These are phyloP conservation scores for Argopecten irradians DNA, from an alignment of 1,140 invertebrate genomes.

Conservation along the genomic window DNA sequence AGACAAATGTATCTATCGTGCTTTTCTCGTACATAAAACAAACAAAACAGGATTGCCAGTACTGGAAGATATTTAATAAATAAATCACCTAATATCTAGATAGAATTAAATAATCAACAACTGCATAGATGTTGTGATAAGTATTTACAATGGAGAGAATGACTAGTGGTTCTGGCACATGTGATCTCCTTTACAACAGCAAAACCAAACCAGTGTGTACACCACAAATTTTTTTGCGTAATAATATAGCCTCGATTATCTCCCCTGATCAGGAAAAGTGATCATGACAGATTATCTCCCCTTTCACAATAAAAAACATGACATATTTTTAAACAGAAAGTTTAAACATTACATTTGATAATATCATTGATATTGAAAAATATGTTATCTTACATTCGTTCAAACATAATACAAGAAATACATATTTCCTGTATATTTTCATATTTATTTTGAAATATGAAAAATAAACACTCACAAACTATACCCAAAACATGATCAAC, in stretches of 20 bases:
- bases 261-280: background rate
- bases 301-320: background rate
- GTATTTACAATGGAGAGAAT: background rate
- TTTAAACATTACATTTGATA: background rate
- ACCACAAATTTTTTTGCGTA: background rate
- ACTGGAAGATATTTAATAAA: conserved; percentile 19
- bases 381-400: too few species aligned
- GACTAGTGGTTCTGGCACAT: background rate
- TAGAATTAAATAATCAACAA: background rate
- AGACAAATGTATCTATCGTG: too few species aligned
- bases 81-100: conserved; percentile 12
- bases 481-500: background rate
- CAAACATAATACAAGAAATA: too few species aligned
- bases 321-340: background rate
- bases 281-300: too few species aligned
- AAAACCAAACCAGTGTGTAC: background rate
- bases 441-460: background rate
- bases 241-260: background rate
- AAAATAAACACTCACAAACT: background rate
- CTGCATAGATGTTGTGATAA: background rate
- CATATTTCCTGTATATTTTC: background rate
- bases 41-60: background rate
- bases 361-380: background rate
- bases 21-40: too few species aligned
- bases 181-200: background rate